Conservation (phyloP, 2,113 vertebrate species). For the Heterochromis multidens region DNA sequence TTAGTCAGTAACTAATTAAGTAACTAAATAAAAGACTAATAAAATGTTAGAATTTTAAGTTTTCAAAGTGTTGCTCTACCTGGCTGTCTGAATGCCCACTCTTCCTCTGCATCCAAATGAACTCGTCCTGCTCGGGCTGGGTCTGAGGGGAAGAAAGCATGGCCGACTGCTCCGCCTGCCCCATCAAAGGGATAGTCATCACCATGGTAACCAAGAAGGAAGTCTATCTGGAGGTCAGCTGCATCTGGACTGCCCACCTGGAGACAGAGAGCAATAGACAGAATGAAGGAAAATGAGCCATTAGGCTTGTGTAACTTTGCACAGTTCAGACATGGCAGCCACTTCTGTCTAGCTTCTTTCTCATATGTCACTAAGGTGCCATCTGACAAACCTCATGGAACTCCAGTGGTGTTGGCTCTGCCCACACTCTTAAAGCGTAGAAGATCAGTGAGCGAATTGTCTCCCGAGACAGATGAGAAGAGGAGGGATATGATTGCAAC, state of each 20-base stretch:
- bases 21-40: not conserved
- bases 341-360: not conserved
- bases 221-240: constrained; percentile 66
- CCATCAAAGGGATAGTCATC: constrained; percentile 72
- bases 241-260: constrained; percentile 62
- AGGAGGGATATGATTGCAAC: constrained; percentile 63
- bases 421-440: constrained; percentile 74
- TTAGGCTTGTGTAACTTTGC: not conserved
- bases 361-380: not conserved
- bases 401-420: constrained; percentile 61
- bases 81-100: constrained; percentile 73
- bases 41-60: not conserved
- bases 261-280: not conserved
- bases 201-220: constrained; percentile 64
- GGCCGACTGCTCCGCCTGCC: constrained; percentile 67
- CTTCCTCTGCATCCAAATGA: constrained; percentile 70
- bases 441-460: constrained; percentile 71
- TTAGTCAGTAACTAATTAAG: too few species aligned
- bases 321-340: too few species aligned
- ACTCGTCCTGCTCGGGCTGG: constrained; percentile 60
- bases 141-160: constrained; percentile 72
- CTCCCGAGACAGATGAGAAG: constrained; percentile 64
- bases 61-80: constrained; percentile 23
- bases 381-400: constrained; percentile 63
- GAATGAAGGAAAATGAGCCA: not conserved